Evolutionary conservation across 23 tunicate genomes (phyloP), one percentile per base, ranked within the genome.

Genomic region (Phallusia fumigata): DNA sequence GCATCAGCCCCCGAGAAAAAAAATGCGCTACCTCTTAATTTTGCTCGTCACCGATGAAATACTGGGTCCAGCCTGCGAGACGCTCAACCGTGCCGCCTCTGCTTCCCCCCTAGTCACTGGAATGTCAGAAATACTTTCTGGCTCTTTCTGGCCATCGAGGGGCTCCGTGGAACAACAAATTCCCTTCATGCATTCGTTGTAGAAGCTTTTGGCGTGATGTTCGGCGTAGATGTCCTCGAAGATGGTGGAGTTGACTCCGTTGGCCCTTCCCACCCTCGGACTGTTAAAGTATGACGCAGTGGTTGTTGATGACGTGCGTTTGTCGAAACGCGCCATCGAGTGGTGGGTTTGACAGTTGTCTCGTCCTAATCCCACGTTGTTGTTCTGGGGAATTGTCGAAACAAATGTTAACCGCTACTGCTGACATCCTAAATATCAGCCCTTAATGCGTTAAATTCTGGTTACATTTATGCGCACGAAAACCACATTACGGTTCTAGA

Each of bases 161-260:
- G 26, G 5, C 28, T 22, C 28, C 1, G 8, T 22, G 5, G 69
- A 58, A 16, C 69, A 58, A 16, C 69, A 58, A 1, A 58, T 58
- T 1, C 16, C 16, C 16, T 58, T 58, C 69, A 58, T 58, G 69
- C 69, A 58, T 13, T 58, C 69, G 16, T 58, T 58, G 16, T 58
- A 58, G 69, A 58, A 58, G 69, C 69, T 58, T 16, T 58, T 58
- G 28, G 69, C 69, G 69, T 58, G 69, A 24, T 58, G 69, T 58
- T 58, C 69, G 69, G 15, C 69, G 16, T 58, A 58, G 26, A 58
- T 58, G 3, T 58, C 69, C 28, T 58, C 58, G 58, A 51, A 51
- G 58, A 51, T 51, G 18, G 58, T 51, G 18, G 15, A 18, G 58
- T 18, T 18, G 18, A 18, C 58, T 18, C 58, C 58, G 58, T 51